phyloP scores from a whole-genome alignment of 2,888 invertebrate species.

The Glaucopsyche alexis region DNA sequence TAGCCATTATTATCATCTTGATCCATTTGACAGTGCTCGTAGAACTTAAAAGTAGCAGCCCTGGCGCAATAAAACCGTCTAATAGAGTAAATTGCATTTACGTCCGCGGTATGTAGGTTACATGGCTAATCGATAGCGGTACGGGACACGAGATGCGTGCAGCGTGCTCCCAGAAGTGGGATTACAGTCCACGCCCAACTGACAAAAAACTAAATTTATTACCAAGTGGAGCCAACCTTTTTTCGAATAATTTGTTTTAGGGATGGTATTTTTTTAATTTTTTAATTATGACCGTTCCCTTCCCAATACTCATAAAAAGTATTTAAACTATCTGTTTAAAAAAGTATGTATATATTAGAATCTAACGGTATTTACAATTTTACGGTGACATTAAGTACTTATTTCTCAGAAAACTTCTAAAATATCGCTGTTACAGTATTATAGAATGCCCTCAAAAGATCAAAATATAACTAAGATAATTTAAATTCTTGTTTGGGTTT shows the following conservation, averaged over 20 bases:
- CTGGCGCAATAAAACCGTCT: slow-evolving; percentile 23
- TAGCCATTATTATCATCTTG: background rate
- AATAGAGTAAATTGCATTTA: slow-evolving; percentile 30
- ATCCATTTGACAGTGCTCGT: background rate
- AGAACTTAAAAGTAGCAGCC: slow-evolving; percentile 2
- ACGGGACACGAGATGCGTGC: background rate
- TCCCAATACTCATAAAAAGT: no score
- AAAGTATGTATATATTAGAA: no score
- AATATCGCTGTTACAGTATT: no score
- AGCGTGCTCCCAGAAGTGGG: slow-evolving; percentile 13
- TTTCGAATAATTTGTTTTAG: background rate
- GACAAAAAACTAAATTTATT: background rate
- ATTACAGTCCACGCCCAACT: background rate
- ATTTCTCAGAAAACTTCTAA: no score
- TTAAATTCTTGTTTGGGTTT: no score
- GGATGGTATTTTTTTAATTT: background rate
- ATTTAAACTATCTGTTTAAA: no score
- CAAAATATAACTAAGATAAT: no score
- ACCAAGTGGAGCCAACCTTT: background rate
- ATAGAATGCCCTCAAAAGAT: no score
- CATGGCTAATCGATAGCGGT: slow-evolving; percentile 25
- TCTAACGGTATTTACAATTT: no score
- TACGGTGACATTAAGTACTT: no score
- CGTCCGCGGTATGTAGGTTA: slow-evolving; percentile 26
- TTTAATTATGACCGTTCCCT: no score